Evolutionary conservation across 2,113 vertebrate species (phyloP), one percentile per base, ranked within the genome.

Genomic region (Lepisosteus oculatus): DNA sequence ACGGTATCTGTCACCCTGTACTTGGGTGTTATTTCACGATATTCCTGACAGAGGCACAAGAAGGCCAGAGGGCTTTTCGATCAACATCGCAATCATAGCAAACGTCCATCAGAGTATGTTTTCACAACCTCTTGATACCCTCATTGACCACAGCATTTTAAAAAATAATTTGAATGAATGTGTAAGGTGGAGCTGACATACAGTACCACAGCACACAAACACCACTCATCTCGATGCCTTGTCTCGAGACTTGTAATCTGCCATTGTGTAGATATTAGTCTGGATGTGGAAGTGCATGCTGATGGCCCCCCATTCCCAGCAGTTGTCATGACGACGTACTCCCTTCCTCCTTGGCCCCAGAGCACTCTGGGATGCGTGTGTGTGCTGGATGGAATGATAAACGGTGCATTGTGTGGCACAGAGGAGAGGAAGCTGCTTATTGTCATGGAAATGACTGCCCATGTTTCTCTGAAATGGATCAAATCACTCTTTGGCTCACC

Each of bases 301-400:
- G 68, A 66, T 17, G 56, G 64, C 68, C 44, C 41, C 67, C 68
- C 68, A 17, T 59, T 65, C 8, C 43, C 29, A 13, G 68, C 73
- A 43, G 64, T 74, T 74, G 73, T 56, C 73, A 74, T 70, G 68
- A 62, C 55, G 29, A 74, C 62, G 12, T 62, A n/a, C 68, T 74
- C 6, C 43, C 62, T 47, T 11, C 43, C 43, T 69, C 51, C 62
- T 47, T 65, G 15, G 62, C 73, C 73, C 73, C 56, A 43, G n/a
- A 57, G 67, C 55, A 43, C 13, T 69, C 13, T 44, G 1, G 62
- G 55, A 68, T 51, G 42, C 14, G 47, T 57, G 54, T 68, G 55
- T 12, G 13, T 11, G 68, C 15, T 17, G 71, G 71, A 3, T 59
- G 44, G 55, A 67, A 66, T 67, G 54, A 61, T 59, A 66, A 74